These are phyloP conservation scores for Ectemnius cavifrons DNA, from an alignment of 2,888 invertebrate genomes.

Conservation along the genomic window DNA sequence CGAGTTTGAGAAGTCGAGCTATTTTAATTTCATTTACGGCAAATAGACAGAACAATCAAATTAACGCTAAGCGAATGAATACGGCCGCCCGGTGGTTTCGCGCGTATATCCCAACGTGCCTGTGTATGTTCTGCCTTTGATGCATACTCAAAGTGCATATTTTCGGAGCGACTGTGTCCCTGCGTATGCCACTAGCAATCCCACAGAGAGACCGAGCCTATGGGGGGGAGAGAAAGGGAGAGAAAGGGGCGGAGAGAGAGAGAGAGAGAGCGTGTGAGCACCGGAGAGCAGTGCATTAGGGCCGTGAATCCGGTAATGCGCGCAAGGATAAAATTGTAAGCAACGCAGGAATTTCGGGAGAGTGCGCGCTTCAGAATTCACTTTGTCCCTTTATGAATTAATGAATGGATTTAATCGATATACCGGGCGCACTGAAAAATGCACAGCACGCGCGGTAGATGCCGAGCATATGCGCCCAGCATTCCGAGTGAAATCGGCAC, in stretches of 20 bases:
- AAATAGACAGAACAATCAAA: conserved; percentile 60
- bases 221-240: too few species aligned
- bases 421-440: conserved; percentile 9
- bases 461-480: background rate
- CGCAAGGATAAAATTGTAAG: conserved; percentile 34
- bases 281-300: conserved; percentile 33
- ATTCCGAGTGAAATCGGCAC: background rate
- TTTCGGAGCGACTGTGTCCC: conserved; percentile 40
- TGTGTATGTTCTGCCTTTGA: conserved; percentile 40
- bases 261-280: too few species aligned
- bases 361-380: conserved; percentile 65
- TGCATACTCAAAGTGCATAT: conserved; percentile 47
- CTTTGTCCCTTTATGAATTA: conserved; percentile 44
- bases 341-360: conserved; percentile 30
- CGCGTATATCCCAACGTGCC: too few species aligned
- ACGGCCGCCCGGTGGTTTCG: conserved; percentile 23
- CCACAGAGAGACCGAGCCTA: too few species aligned
- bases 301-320: conserved; percentile 27
- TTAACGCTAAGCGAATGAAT: conserved; percentile 51
- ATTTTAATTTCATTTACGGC: conserved; percentile 60
- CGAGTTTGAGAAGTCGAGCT: conserved; percentile 48
- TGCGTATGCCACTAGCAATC: background rate
- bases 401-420: conserved; percentile 23
- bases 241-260: too few species aligned
- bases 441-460: conserved; percentile 1